Base-by-base conservation (phyloP, 2,797 vertebrate species). In the Erpetoichthys calabaricus region DNA sequence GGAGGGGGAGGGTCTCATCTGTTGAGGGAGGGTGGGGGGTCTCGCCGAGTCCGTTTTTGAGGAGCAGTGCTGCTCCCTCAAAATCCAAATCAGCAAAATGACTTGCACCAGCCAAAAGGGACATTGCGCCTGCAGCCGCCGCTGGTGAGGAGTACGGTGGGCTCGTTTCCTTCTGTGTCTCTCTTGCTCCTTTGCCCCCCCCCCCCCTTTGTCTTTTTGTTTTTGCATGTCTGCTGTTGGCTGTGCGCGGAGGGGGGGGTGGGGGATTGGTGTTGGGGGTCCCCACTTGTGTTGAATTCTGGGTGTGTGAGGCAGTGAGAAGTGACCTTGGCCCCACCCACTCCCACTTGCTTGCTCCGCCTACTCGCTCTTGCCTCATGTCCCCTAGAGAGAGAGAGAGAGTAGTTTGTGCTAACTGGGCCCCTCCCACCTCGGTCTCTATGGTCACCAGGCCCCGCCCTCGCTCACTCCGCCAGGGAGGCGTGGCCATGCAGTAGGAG, bases 11-110 rank as follows among this genome's bases (percentile, higher is more conserved):
- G 69, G 67, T 68, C 60, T 57, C 64, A 45, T 77, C 68, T 67
- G 70, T 55, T 57, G 63, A 67, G 68, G 66, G 45, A 74, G 62
- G 64, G 57, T 62, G 68, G 62, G 63, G 45, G 62, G 67, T 63
- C 60, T 66, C 66, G 9, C 57, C 65, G 66, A 63, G 60, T 25
- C 25, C 25, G 2, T 25, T 25, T n/a, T 25, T 25, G 25, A 25
- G 63, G 62, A 58, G 59, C 65, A 75, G 80, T 76, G 81, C 78
- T 82, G 78, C 75, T 74, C 70, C 75, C 74, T 78, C 80, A 74
- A 25, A 76, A 79, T 77, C 73, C 72, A 80, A 73, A 76, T 25
- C 25, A 75, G 75, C 73, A 76, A 78, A 63, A 64, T 75, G 67
- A 77, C 71, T 66, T 60, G 65, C 63, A 73, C 49, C 65, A 73